Conservation (phyloP, 2,888 invertebrate genomes). For the Ceramica pisi region DNA sequence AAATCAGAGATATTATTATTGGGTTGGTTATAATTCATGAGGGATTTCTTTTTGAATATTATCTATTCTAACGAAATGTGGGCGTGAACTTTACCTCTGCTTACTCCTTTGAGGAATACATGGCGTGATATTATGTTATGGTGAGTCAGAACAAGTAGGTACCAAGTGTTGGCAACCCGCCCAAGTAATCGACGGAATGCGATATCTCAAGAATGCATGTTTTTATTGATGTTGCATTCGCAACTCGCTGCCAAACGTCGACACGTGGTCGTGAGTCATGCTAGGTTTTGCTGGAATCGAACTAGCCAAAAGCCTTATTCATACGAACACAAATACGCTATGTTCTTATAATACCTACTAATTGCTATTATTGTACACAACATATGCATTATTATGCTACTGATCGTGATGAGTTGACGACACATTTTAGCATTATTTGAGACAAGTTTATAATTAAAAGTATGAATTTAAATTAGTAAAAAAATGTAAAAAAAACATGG, state of each 20-base stretch:
- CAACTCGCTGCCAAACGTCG: constrained; percentile 1
- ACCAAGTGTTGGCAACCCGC: constrained; percentile 40
- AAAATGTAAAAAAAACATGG: too few species aligned
- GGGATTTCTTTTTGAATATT: background rate
- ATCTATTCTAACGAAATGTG: too few species aligned
- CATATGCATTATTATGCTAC: too few species aligned
- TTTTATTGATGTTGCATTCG: constrained; percentile 36
- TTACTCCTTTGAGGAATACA: background rate
- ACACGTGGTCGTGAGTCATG: constrained; percentile 5
- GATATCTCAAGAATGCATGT: constrained; percentile 39
- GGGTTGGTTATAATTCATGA: background rate
- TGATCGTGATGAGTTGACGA: too few species aligned
- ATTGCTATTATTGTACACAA: too few species aligned
- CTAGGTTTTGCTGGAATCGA: constrained; percentile 8
- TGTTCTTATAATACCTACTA: too few species aligned
- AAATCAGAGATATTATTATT: background rate
- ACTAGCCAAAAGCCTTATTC: background rate
- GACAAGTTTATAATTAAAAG: too few species aligned
- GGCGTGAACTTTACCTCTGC: background rate
- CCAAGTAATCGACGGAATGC: constrained; percentile 36
- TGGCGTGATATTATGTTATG: background rate
- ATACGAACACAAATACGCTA: background rate
- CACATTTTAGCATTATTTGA: too few species aligned
- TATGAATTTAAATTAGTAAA: too few species aligned
- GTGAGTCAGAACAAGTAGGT: constrained; percentile 25